Conservation (phyloP, 2,888 invertebrate species). For the Hypsopygia costalis region DNA sequence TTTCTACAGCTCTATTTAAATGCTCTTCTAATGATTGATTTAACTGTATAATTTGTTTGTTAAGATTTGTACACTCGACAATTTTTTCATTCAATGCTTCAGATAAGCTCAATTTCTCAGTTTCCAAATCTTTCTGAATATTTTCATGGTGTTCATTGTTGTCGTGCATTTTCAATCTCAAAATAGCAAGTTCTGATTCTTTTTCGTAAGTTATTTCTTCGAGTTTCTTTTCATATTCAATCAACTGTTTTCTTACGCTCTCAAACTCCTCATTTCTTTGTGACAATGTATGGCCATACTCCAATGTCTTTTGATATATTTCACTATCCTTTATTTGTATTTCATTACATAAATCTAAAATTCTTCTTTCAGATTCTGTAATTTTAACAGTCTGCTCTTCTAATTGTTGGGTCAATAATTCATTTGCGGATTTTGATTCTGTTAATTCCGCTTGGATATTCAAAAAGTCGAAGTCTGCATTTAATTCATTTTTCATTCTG, state of each 20-base stretch:
- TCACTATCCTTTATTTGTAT: constrained; percentile 58
- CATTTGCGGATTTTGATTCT: constrained; percentile 36
- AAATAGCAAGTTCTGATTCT: constrained; percentile 73
- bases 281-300: constrained; percentile 46
- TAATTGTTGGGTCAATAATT: constrained; percentile 40
- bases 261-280: constrained; percentile 68
- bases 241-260: constrained; percentile 53
- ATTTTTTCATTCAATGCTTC: constrained; percentile 64
- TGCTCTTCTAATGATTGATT: constrained; percentile 76
- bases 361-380: constrained; percentile 35
- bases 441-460: constrained; percentile 45
- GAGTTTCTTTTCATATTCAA: constrained; percentile 63
- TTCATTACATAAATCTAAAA: constrained; percentile 46
- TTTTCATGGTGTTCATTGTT: constrained; percentile 50
- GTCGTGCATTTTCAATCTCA: constrained; percentile 77
- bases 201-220: constrained; percentile 76
- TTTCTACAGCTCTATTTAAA: constrained; percentile 74
- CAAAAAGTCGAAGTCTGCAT: constrained; percentile 31
- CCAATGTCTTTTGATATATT: constrained; percentile 62
- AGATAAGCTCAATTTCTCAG: constrained; percentile 43
- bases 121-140: constrained; percentile 38
- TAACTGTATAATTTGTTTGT: constrained; percentile 75
- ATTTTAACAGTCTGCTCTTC: constrained; percentile 36
- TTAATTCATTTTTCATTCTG: constrained; percentile 35
- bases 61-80: constrained; percentile 68